These are phyloP conservation scores for Linyphia triangularis DNA, from an alignment of 2,888 invertebrate genomes.

Conservation along the genomic window DNA sequence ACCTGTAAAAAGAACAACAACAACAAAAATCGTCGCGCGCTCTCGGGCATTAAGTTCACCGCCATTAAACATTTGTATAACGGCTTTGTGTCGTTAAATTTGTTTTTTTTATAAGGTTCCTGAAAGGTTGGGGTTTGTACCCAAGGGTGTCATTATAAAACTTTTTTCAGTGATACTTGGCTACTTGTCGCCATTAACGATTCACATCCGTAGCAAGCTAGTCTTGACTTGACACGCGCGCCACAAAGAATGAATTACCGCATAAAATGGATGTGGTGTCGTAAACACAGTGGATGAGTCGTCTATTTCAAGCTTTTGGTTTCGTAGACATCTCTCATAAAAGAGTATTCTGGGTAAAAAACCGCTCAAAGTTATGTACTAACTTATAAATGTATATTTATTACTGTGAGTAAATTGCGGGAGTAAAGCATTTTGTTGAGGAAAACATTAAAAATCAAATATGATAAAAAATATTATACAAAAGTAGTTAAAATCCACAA, in stretches of 20 bases:
- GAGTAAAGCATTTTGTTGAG: too few species aligned
- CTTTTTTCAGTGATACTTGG: constrained; percentile 31
- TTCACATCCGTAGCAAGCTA: constrained; percentile 22
- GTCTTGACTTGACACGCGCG: constrained; percentile 43
- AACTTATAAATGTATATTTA: neutral
- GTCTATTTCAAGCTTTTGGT: neutral
- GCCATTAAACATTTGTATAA: constrained; percentile 67
- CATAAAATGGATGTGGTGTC: constrained; percentile 17
- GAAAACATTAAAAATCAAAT: too few species aligned
- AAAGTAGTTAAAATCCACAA: too few species aligned
- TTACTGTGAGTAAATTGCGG: neutral
- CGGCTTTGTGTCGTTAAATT: constrained; percentile 48
- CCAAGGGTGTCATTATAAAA: constrained; percentile 61
- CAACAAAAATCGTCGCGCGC: constrained; percentile 46
- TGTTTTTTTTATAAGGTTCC: constrained; percentile 26
- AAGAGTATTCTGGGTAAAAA: constrained; percentile 4
- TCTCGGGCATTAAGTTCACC: constrained; percentile 52
- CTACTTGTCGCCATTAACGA: constrained; percentile 59
- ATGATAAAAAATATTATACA: too few species aligned
- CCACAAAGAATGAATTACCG: constrained; percentile 47
- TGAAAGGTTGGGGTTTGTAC: constrained; percentile 35
- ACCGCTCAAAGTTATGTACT: neutral
- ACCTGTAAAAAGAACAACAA: constrained; percentile 15
- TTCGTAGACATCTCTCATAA: constrained; percentile 20
- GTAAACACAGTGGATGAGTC: neutral